Conservation (phyloP, 2,113 vertebrate genomes). For the Nicator chloris region DNA sequence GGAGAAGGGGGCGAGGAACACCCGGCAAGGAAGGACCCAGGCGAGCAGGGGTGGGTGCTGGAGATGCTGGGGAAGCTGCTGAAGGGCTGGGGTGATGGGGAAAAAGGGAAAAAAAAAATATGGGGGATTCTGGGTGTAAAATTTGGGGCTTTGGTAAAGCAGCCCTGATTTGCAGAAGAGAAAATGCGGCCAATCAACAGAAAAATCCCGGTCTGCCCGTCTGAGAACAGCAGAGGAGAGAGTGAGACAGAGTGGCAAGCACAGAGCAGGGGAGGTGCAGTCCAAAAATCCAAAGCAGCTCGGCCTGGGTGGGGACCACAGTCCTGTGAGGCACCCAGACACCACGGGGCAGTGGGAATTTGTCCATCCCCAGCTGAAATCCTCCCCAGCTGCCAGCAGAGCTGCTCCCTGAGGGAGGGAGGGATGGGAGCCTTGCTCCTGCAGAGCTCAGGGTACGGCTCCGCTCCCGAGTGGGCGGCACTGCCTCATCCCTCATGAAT, state of each 20-base stretch:
- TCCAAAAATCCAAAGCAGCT: neutral
- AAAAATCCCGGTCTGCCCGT: neutral
- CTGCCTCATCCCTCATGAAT: slow-evolving; percentile 60
- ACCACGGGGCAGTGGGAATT: rapidly evolving
- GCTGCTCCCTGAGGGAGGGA: neutral
- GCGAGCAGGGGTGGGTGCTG: neutral
- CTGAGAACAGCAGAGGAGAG: neutral
- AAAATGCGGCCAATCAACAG: neutral
- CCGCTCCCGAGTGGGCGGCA: neutral
- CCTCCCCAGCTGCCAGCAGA: neutral
- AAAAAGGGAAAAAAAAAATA: neutral
- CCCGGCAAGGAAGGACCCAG: neutral
- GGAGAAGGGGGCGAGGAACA: neutral
- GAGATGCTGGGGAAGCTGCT: slow-evolving; percentile 8
- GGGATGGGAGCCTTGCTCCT: neutral
- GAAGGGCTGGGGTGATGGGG: neutral
- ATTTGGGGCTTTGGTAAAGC: neutral
- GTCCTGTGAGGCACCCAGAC: neutral
- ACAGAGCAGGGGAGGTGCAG: neutral
- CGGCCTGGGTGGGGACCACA: neutral
- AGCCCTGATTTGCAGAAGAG: neutral
- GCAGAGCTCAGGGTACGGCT: neutral
- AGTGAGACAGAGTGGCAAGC: neutral
- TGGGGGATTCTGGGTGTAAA: neutral
- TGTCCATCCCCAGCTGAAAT: neutral